Base-by-base conservation (phyloP, 1,140 invertebrate genomes). In the Bombus impatiens region DNA sequence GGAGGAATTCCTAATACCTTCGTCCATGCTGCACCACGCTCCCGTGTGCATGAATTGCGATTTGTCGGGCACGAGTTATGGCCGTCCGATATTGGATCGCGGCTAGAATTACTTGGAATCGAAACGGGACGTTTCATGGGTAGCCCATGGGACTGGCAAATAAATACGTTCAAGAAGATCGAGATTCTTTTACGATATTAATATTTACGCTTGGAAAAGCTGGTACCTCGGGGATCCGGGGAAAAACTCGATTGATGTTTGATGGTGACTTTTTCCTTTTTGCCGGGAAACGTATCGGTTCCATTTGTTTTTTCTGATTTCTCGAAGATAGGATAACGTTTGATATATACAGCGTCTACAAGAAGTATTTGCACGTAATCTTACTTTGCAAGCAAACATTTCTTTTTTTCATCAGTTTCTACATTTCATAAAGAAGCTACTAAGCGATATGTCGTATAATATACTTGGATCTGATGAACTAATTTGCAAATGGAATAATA, bases 1-100 rank as follows among this genome's bases (percentile, higher is more conserved):
- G 57, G 13, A 37, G 59, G 84, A 89, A 89, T 83, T 77, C 78
- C 57, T 78, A 80, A 88, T 89, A 89, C 72, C 76, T 32, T 57
- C 53, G 37, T 47, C 44, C 70, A 82, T 65, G 44, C n/a, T 47
- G 65, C 42, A 28, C 22, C 15, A 25, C 1, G 12, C 18, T 82
- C 65, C 32, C 5, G 47, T 44, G 53, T 40, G 62, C 35, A 70
- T 59, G 44, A 62, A 28, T 65, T 44, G 40, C 70, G 81, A 82
- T 86, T 82, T 79, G 79, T 65, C 67, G 53, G 70, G n/a, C 70
- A 62, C 32, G 74, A 76, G 85, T 85, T 85, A 85, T 80, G 59
- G 75, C 32, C 25, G 74, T 32, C 47, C 80, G 85, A 86, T 86
- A 86, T 86, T 83, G 57, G 78, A 85, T 85, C 68, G 77, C 57